Evolutionary conservation across 2,113 vertebrate species (phyloP).

Genomic region (Microcebus murinus): DNA sequence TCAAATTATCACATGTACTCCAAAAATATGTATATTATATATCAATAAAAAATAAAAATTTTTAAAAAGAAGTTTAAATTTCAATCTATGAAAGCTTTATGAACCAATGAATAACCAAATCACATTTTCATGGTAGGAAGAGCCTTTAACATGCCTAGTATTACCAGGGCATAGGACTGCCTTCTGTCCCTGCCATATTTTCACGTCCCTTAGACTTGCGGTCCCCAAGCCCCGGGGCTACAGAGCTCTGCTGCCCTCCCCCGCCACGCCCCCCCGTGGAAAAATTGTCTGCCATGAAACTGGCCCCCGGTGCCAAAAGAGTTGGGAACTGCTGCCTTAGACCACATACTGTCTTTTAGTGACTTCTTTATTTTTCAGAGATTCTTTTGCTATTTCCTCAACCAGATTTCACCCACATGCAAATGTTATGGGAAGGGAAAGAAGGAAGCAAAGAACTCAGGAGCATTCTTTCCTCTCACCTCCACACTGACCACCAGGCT

Average conservation of each 20-base stretch:
- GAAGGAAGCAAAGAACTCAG: not conserved
- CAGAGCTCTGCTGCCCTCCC: too few relatives aligned
- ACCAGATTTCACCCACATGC: not conserved
- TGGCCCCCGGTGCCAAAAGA: too few relatives aligned
- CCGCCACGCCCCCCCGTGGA: too few relatives aligned
- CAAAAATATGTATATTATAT: not conserved
- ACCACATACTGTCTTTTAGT: not conserved
- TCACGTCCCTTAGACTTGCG: not conserved
- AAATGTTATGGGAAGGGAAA: not conserved
- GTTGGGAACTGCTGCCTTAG: not conserved
- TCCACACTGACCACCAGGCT: not conserved
- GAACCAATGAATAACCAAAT: not conserved
- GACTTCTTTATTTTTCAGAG: conserved; percentile 10
- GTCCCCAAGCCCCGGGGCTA: too few relatives aligned
- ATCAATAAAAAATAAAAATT: not conserved
- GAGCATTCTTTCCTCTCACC: not conserved
- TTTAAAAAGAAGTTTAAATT: not conserved
- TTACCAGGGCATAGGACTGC: not conserved
- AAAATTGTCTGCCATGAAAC: too few relatives aligned
- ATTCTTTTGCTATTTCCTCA: not conserved
- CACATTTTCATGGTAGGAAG: not conserved
- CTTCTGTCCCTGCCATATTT: not conserved
- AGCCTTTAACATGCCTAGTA: not conserved
- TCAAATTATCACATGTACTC: not conserved
- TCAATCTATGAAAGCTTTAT: not conserved